Evolutionary conservation across 2,113 vertebrate genomes (phyloP).

Genomic region (Turnix velox): DNA sequence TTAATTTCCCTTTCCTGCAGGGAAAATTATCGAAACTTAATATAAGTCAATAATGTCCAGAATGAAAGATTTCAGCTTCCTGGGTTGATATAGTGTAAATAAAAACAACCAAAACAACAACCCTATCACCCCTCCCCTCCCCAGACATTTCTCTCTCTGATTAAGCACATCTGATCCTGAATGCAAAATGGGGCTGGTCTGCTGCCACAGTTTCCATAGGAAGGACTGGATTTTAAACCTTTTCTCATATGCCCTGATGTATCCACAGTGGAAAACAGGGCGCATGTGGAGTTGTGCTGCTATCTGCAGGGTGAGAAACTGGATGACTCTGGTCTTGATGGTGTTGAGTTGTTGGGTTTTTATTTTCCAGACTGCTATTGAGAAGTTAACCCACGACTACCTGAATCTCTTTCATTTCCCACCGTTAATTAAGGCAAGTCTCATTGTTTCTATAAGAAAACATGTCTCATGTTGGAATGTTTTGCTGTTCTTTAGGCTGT

Average conservation of each 20-base stretch:
- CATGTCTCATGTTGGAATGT: background rate
- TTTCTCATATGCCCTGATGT: background rate
- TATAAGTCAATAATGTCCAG: slow-evolving; percentile 31
- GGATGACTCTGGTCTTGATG: slow-evolving; percentile 31
- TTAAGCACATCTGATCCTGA: background rate
- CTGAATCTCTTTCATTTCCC: slow-evolving; percentile 95
- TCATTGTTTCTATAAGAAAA: background rate
- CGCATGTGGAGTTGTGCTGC: background rate
- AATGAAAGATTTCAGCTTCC: slow-evolving; percentile 38
- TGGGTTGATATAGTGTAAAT: slow-evolving; percentile 24
- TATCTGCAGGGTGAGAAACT: background rate
- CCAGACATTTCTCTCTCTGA: background rate
- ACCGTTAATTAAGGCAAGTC: slow-evolving; percentile 88
- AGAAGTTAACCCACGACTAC: slow-evolving; percentile 91
- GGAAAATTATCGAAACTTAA: slow-evolving; percentile 49
- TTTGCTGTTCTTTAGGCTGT: background rate
- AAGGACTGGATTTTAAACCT: background rate
- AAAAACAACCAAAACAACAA: slow-evolving; percentile 30
- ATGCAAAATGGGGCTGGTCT: background rate
- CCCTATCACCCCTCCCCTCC: too few relatives aligned
- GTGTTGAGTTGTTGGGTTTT: background rate
- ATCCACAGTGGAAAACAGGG: background rate
- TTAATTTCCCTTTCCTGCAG: slow-evolving; percentile 32
- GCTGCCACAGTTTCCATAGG: background rate
- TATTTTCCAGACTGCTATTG: slow-evolving; percentile 86